Conservation (phyloP, 2,113 vertebrate species). For the Scomber japonicus region DNA sequence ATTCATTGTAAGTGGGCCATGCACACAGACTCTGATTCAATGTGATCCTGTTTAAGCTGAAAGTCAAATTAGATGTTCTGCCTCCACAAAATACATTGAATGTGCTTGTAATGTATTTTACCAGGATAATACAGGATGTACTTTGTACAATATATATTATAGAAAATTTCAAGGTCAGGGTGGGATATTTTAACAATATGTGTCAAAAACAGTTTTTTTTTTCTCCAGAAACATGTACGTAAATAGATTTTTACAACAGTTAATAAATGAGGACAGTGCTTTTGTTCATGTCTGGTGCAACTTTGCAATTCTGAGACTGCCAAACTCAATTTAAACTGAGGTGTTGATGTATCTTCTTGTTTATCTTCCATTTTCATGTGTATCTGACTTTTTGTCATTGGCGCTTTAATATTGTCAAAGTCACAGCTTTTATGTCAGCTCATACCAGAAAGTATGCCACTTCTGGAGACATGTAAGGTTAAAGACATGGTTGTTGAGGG, state of each 20-base stretch:
- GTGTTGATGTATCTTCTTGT: conserved; percentile 11
- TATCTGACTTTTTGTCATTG: conserved; percentile 28
- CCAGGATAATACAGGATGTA: neutral
- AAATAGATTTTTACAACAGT: conserved; percentile 16
- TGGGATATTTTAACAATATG: too few species aligned
- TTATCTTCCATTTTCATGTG: conserved; percentile 45
- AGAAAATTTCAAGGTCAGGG: conserved; percentile 26
- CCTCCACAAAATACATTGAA: neutral
- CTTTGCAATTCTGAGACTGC: conserved; percentile 38
- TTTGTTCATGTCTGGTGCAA: conserved; percentile 23
- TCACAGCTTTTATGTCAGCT: conserved; percentile 56
- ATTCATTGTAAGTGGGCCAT: conserved; percentile 68
- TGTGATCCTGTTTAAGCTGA: conserved; percentile 39
- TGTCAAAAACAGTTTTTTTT: too few species aligned
- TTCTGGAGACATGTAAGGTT: conserved; percentile 70
- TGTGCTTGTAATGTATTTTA: neutral
- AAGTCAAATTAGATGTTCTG: conserved; percentile 15
- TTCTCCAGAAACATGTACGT: neutral
- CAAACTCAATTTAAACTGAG: conserved; percentile 2
- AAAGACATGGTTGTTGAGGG: conserved; percentile 73
- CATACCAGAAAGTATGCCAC: conserved; percentile 65
- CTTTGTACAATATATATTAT: neutral
- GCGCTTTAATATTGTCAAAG: conserved; percentile 54
- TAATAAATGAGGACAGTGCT: conserved; percentile 2
- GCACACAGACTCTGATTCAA: conserved; percentile 41